Evolutionary conservation across 2,797 vertebrate genomes (phyloP).

Genomic region (Amblyopsis hoosieri): DNA sequence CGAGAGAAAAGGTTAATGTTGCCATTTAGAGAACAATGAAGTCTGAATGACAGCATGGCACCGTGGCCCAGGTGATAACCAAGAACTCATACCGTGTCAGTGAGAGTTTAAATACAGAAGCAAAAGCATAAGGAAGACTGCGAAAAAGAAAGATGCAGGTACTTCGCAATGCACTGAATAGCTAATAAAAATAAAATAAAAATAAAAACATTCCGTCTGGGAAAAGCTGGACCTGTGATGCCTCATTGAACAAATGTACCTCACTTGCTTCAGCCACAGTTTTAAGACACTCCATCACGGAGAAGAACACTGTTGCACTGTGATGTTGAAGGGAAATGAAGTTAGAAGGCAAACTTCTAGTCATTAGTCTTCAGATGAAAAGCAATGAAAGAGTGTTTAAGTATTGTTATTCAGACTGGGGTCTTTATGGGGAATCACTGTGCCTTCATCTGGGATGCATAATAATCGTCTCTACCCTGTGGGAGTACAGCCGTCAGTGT

Average conservation of each 20-base stretch:
- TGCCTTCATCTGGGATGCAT: constrained; percentile 67
- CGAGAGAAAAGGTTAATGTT: constrained; percentile 38
- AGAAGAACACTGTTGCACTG: constrained; percentile 46
- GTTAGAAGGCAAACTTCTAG: constrained; percentile 67
- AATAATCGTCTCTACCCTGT: constrained; percentile 69
- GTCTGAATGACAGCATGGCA: constrained; percentile 49
- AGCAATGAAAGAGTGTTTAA: constrained; percentile 71
- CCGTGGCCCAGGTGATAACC: constrained; percentile 46
- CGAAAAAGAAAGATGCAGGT: constrained; percentile 18
- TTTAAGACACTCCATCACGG: constrained; percentile 69
- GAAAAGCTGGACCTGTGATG: constrained; percentile 74
- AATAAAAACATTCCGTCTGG: constrained; percentile 57
- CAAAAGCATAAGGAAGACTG: constrained; percentile 21
- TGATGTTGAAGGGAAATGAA: constrained; percentile 67
- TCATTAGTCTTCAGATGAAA: constrained; percentile 73
- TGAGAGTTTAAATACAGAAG: constrained; percentile 44
- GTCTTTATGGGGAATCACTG: constrained; percentile 67
- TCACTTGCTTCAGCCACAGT: constrained; percentile 61
- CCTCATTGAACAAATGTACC: constrained; percentile 78
- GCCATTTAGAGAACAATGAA: constrained; percentile 58
- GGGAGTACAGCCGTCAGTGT: constrained; percentile 61
- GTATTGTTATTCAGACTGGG: constrained; percentile 68
- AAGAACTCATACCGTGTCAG: constrained; percentile 39
- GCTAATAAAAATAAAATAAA: constrained; percentile 57
- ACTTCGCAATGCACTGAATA: constrained; percentile 54